Evolutionary conservation across 2,797 vertebrate genomes (phyloP).

Genomic region (Malurus leucopterus): DNA sequence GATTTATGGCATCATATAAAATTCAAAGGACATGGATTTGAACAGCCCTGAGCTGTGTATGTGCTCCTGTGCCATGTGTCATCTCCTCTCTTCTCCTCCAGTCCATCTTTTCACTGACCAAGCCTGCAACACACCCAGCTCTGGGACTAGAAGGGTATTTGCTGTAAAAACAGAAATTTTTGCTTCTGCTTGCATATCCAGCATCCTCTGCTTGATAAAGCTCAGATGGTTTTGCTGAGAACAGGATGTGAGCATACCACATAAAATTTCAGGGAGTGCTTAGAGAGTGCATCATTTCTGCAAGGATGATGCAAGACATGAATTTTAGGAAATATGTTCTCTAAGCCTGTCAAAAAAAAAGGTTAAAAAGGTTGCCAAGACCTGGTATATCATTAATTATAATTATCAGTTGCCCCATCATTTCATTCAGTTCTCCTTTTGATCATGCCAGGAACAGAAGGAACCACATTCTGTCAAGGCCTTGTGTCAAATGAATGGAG

Average conservation of each 20-base stretch:
- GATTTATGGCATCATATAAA: neutral
- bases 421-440: neutral
- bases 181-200: neutral
- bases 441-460: slow-evolving; percentile 7
- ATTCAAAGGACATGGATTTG: neutral
- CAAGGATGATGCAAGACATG: neutral
- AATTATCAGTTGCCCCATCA: neutral
- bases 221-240: neutral
- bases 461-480: neutral
- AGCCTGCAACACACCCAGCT: neutral
- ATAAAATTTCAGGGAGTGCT: neutral
- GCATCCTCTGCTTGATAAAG: neutral
- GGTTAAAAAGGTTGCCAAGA: neutral
- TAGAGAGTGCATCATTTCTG: neutral
- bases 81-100: neutral
- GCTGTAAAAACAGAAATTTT: neutral
- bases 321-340: neutral
- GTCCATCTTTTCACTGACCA: neutral
- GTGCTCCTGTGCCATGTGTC: neutral
- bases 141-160: neutral
- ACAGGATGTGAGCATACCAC: neutral
- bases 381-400: neutral
- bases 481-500: neutral
- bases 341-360: neutral
- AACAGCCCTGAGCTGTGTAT: neutral